Evolutionary conservation across 1,140 invertebrate species (phyloP).

Genomic region (Drosophila orena): DNA sequence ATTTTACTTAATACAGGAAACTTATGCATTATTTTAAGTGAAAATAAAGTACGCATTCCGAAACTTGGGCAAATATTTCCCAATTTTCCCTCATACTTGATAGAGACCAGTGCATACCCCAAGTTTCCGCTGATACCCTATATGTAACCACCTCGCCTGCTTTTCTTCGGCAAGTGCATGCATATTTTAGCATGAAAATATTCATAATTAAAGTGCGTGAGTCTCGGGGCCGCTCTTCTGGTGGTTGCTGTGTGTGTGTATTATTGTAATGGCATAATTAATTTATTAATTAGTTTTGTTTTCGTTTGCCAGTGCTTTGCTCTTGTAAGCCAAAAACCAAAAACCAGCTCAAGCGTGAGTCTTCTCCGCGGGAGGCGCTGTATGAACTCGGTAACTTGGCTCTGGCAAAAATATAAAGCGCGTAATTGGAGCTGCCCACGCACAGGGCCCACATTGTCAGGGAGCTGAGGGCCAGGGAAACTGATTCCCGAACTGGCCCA

Average conservation of each 20-base stretch:
- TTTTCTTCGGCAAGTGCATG: conserved; percentile 55
- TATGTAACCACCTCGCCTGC: conserved; percentile 1
- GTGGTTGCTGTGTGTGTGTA: conserved; percentile 39
- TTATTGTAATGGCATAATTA: conserved; percentile 83
- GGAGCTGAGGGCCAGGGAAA: conserved; percentile 5
- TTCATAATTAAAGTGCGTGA: conserved; percentile 82
- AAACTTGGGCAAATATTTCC: too few relatives aligned
- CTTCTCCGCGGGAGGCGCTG: conserved; percentile 40
- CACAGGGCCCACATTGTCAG: conserved; percentile 35
- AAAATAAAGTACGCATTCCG: too few relatives aligned
- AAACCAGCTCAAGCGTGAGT: conserved; percentile 53
- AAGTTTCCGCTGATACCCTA: conserved; percentile 11
- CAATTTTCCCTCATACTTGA: not conserved
- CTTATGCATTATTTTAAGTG: too few relatives aligned
- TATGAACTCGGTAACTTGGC: not conserved
- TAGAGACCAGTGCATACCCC: not conserved
- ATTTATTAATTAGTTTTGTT: conserved; percentile 80
- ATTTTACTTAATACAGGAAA: too few relatives aligned
- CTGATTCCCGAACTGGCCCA: not conserved
- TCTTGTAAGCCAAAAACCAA: conserved; percentile 22
- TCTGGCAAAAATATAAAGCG: conserved; percentile 16
- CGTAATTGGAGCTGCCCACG: conserved; percentile 78
- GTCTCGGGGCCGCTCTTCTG: conserved; percentile 24
- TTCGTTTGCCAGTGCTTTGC: conserved; percentile 24
- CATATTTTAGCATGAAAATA: conserved; percentile 82